A percentile compares a stretch with the other conserved stretches of the same genome.
These are phyloP conservation scores for Pelagia noctiluca DNA, from an alignment of 30 jellyfish, hydroid and myxozoan species.

Conservation along the genomic window DNA sequence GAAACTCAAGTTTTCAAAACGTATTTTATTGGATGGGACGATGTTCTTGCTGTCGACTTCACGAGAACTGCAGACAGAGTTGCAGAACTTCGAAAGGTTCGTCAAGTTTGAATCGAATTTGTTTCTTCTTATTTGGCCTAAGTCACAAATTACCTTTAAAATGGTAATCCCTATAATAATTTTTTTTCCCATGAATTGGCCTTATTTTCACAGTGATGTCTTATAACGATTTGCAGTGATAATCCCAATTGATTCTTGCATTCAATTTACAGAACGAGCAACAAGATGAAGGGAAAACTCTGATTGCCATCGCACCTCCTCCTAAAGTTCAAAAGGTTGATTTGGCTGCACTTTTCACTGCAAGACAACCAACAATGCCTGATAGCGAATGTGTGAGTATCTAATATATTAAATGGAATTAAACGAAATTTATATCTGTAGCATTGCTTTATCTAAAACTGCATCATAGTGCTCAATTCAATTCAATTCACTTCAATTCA, in stretches of 20 bases:
- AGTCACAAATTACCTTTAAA: neutral
- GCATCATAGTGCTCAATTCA: no score
- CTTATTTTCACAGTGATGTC: no score
- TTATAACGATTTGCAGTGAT: no score
- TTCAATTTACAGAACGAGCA: conserved; percentile 47
- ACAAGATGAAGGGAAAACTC: conserved; percentile 65
- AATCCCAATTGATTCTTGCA: no score
- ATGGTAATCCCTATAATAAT: neutral
- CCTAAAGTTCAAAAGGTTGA: conserved; percentile 99
- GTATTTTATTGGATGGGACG: conserved; percentile 99
- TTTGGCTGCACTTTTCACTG: conserved; percentile 96
- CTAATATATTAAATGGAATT: neutral
- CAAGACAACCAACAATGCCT: conserved; percentile 97
- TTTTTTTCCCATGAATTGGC: no score
- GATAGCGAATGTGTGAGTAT: conserved; percentile 96
- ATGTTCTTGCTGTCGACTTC: conserved; percentile 96
- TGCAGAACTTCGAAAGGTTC: conserved; percentile 76
- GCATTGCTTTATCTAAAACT: no score
- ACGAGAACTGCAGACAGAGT: conserved; percentile 95
- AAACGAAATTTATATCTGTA: no score
- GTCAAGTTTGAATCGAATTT: neutral
- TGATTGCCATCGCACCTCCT: conserved; percentile 89
- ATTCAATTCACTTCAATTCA: no score
- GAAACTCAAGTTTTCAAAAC: conserved; percentile 94
- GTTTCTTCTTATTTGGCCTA: neutral